These are phyloP conservation scores for Hemibagrus wyckioides DNA, from an alignment of 2,113 vertebrate genomes.

Conservation along the genomic window DNA sequence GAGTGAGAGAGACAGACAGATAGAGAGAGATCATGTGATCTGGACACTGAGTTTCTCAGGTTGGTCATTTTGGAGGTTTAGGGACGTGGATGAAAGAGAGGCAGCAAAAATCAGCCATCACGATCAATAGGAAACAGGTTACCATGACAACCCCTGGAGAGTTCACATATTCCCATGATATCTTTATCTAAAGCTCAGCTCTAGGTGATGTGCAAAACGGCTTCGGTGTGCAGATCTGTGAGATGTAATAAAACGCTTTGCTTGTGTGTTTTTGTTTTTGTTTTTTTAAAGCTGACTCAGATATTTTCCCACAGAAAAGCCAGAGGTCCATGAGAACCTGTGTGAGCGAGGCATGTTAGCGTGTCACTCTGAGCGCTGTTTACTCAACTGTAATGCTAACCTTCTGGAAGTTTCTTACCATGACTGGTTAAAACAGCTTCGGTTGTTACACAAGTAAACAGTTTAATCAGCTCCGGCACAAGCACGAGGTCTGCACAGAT, in stretches of 20 bases:
- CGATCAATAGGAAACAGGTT: not conserved
- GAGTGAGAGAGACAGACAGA: not conserved
- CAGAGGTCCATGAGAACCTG: not conserved
- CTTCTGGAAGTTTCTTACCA: not conserved
- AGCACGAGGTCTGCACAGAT: not conserved
- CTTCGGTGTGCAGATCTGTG: not conserved
- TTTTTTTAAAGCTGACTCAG: not conserved
- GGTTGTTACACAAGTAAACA: slow-evolving; percentile 5
- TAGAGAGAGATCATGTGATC: not conserved
- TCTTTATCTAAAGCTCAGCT: not conserved
- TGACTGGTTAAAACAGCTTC: not conserved
- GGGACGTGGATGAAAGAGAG: not conserved
- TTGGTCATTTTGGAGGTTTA: not conserved
- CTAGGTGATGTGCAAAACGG: not conserved
- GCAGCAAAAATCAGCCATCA: not conserved
- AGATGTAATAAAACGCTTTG: too few relatives aligned
- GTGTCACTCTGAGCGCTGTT: not conserved
- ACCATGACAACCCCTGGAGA: not conserved
- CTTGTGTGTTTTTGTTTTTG: too few relatives aligned
- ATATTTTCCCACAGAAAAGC: not conserved
- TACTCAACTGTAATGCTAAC: not conserved
- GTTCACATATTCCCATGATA: not conserved
- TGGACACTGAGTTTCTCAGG: not conserved
- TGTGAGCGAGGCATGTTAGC: not conserved
- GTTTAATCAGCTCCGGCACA: slow-evolving; percentile 4